Conservation (phyloP, 2,113 vertebrate genomes). For the Callorhinus ursinus region DNA sequence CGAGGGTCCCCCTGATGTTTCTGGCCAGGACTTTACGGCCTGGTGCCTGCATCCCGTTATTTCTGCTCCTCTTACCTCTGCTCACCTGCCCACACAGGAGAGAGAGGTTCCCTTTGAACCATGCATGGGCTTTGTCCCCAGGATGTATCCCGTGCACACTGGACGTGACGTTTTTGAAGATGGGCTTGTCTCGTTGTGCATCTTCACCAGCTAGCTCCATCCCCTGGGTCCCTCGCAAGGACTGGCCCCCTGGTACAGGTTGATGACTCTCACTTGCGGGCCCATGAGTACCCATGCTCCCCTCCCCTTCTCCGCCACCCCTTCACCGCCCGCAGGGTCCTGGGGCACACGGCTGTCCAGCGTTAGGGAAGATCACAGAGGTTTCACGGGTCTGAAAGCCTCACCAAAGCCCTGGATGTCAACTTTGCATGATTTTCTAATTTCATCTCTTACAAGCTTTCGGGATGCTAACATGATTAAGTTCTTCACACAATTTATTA, state of each 20-base stretch:
- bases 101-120: too few relatives aligned
- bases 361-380: accelerated
- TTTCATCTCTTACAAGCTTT: slow-evolving; percentile 86
- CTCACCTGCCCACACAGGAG: neutral
- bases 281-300: neutral
- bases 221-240: neutral
- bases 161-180: accelerated
- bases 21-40: neutral
- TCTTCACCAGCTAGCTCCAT: accelerated
- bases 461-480: slow-evolving; percentile 87
- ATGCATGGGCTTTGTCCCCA: accelerated
- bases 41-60: accelerated
- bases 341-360: neutral
- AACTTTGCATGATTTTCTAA: slow-evolving; percentile 84
- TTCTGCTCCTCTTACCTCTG: accelerated
- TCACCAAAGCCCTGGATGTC: slow-evolving; percentile 81
- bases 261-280: neutral
- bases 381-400: slow-evolving; percentile 42
- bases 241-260: accelerated
- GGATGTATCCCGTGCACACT: accelerated
- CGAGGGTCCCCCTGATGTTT: accelerated
- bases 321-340: accelerated
- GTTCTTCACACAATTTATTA: slow-evolving; percentile 89
- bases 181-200: neutral
- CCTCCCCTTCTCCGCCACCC: accelerated